Base-by-base conservation (phyloP, 2,888 invertebrate genomes). In the Strigamia crassipes region DNA sequence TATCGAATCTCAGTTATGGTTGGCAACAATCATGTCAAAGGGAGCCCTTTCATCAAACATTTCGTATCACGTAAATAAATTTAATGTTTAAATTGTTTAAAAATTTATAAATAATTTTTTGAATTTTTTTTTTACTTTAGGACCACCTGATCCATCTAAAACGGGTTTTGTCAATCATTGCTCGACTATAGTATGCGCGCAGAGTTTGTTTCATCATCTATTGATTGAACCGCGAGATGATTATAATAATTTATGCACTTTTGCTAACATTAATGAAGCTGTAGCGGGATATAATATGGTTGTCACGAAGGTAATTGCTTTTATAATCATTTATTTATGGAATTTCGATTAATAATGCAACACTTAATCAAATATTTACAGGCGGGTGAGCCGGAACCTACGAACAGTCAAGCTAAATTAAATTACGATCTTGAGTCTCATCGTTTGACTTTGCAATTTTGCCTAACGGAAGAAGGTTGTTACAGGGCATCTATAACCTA, bases 151-250 rank as follows among this genome's bases (percentile, higher is more conserved):
- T 89, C 94, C 96, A 82, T 91, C 93, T 84, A 92, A 94, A 86
- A 94, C 95, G 56, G 91, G 94, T 23, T 94, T 96, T 87, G 92
- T 94, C 85, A 91, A 93, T 84, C 94, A 94, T 86, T 93, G 93
- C 85, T 94, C 94, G 83, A 95, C 94, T 46, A 94, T 96, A 38
- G 93, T 96, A 83, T 94, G 94, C 88, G 93, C 93, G 79, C 93
- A 93, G 9, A 93, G 92, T 66, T 90, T 93, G 81, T 91, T 93
- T 78, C 94, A 95, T 86, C 89, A 92, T 81, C 90, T 97, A 87
- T 92, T 93, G 87, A 92, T 97, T 86, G 96, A 96, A 87, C 96
- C 96, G n/a, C 90, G 96, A 83, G 97, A 97, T 89, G 93, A 94
- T 87, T 96, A 93, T 88, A 94, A 95, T 87, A 97, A 97, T 88